Base-by-base conservation (phyloP, 2,113 vertebrate species). In the Phocoena phocoena region DNA sequence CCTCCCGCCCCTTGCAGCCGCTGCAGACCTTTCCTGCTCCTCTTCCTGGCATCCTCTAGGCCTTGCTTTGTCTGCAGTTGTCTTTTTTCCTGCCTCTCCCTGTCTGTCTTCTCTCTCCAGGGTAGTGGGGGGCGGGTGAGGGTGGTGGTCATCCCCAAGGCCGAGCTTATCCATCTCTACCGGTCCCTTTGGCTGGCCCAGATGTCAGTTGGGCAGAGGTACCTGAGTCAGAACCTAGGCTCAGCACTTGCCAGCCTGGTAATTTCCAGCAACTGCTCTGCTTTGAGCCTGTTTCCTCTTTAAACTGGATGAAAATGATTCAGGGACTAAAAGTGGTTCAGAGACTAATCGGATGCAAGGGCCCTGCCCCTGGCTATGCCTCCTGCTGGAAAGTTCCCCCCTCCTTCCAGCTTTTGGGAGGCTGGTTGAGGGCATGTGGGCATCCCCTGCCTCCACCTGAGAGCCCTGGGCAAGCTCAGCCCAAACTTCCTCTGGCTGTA, bases 21-120 rank as follows among this genome's bases (percentile, higher is more conserved):
- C 70, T 21, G 25, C 44, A 70, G 86, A 82, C 80, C 55, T 89
- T 65, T 87, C 79, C 15, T 9, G 80, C 93, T 97, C 31, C 79
- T 84, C 71, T 94, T 93, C 92, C 97, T 89, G 62, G 96, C 87
- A 97, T 96, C 90, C 83, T 96, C 89, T 90, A 41, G 83, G 82
- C 53, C 73, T 96, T 25, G 67, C 71, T 96, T 93, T 97, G 88
- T 97, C 84, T 90, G 44, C 53, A 81, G 65, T 90, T 76, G 77
- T 89, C 91, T 95, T 88, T 81, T 94, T 41, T 38, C 67, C 44
- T 85, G 44, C 33, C n/a, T 92, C 65, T 96, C 89, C 53, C 25
- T 55, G 86, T 63, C 86, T 68, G 83, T 96, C 38, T 31, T 81
- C 26, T 82, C 36, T 80, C 83, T 71, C 92, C 28, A 81, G 89